Evolutionary conservation across 2,797 vertebrate species (phyloP).

Genomic region (Balearica regulorum): DNA sequence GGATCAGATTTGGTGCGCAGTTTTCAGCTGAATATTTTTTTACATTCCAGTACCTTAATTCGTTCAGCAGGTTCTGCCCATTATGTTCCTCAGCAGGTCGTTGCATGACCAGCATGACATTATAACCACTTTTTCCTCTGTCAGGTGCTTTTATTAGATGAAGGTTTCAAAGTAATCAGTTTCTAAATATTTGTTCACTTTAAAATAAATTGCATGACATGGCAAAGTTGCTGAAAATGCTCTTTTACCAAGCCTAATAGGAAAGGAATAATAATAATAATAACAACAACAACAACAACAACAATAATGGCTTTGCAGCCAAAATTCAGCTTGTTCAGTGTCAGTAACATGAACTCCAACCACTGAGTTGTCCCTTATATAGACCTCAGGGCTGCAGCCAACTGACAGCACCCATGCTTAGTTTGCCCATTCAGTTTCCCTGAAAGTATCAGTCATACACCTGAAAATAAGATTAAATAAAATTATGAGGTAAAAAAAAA

Average conservation of each 20-base stretch:
- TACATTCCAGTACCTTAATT: neutral
- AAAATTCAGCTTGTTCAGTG: neutral
- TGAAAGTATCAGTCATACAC: neutral
- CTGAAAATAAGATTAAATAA: neutral
- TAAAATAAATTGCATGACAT: neutral
- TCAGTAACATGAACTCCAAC: neutral
- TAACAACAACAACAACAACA: neutral
- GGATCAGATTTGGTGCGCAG: neutral
- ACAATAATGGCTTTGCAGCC: neutral
- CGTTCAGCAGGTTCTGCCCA: neutral
- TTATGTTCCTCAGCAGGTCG: neutral
- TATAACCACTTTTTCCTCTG: neutral
- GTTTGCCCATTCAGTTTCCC: neutral
- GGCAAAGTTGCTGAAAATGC: neutral
- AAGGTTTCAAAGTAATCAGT: neutral
- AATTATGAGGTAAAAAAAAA: neutral
- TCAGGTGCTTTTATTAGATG: neutral
- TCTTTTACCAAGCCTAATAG: neutral
- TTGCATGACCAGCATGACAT: neutral
- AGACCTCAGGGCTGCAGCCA: neutral
- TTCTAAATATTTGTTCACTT: neutral
- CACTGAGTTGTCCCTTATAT: neutral
- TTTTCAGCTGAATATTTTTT: constrained; percentile 6
- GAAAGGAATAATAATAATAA: neutral
- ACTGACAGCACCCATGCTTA: neutral